Evolutionary conservation across 2,113 vertebrate genomes (phyloP).

Genomic region (Pseudopodoces humilis): DNA sequence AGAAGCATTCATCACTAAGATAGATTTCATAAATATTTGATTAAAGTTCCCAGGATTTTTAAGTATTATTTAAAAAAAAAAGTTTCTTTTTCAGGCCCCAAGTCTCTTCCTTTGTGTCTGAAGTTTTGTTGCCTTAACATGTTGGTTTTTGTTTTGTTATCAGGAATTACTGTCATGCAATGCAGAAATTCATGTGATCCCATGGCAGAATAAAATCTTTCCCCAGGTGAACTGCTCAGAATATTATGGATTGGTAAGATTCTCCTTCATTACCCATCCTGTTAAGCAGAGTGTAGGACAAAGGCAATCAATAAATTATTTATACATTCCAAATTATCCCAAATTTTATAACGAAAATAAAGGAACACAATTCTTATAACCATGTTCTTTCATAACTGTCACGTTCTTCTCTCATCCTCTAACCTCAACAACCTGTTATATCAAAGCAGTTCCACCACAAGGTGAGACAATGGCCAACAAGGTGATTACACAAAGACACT

Average conservation of each 20-base stretch:
- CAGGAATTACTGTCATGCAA: constrained; percentile 74
- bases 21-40: neutral
- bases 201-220: constrained; percentile 68
- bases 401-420: neutral
- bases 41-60: neutral
- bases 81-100: neutral
- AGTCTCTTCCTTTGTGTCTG: neutral
- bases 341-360: neutral
- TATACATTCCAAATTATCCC: neutral
- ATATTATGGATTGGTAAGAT: neutral
- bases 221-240: constrained; percentile 64
- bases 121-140: neutral
- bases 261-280: neutral
- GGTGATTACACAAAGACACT: neutral
- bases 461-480: neutral
- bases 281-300: neutral
- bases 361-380: neutral
- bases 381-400: neutral
- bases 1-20: neutral
- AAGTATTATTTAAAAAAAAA: neutral
- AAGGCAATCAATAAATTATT: neutral
- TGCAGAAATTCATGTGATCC: constrained; percentile 74
- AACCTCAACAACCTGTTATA: neutral
- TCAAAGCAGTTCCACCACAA: neutral
- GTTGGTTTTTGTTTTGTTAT: neutral